A percentile compares a stretch with the other conserved stretches of the same genome.
Conservation (phyloP, 2,113 vertebrate genomes). For the Neolamprologus fasciatus region DNA sequence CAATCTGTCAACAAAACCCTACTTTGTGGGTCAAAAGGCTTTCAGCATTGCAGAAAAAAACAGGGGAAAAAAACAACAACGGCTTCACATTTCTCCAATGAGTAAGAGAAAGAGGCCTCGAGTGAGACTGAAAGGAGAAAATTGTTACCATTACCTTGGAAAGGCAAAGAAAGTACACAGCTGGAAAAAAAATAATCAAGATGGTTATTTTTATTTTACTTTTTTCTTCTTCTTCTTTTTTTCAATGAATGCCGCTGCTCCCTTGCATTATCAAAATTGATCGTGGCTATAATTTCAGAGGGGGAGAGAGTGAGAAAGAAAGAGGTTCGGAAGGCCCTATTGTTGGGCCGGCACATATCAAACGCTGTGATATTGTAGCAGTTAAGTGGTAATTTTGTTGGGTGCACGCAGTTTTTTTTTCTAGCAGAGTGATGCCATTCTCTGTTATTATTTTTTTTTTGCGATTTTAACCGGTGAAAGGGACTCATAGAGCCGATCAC, state of each 20-base stretch:
- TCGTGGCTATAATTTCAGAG: conserved; percentile 51
- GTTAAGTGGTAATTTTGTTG: conserved; percentile 48
- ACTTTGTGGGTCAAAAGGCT: conserved; percentile 72
- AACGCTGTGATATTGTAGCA: conserved; percentile 38
- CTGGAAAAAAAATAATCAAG: conserved; percentile 42
- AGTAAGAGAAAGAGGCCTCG: conserved; percentile 48
- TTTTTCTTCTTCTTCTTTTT: neutral
- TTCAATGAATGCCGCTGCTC: conserved; percentile 25
- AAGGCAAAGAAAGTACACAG: conserved; percentile 45
- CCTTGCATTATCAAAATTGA: conserved; percentile 62
- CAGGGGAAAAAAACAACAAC: neutral
- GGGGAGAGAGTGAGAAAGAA: conserved; percentile 13
- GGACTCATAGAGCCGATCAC: neutral
- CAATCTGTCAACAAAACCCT: conserved; percentile 74
- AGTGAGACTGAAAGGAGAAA: conserved; percentile 55
- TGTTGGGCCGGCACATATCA: conserved; percentile 26
- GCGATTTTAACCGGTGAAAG: neutral
- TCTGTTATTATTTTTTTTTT: neutral
- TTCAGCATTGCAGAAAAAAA: conserved; percentile 40
- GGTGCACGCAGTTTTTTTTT: neutral
- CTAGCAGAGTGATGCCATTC: neutral
- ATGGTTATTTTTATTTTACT: conserved; percentile 51
- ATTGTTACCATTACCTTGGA: conserved; percentile 67
- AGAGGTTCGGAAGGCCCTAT: conserved; percentile 4
- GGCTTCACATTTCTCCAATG: conserved; percentile 20